Evolutionary conservation across 2,113 vertebrate species (phyloP), one percentile per base, ranked within the genome.

Genomic region (Sigmodon hispidus): DNA sequence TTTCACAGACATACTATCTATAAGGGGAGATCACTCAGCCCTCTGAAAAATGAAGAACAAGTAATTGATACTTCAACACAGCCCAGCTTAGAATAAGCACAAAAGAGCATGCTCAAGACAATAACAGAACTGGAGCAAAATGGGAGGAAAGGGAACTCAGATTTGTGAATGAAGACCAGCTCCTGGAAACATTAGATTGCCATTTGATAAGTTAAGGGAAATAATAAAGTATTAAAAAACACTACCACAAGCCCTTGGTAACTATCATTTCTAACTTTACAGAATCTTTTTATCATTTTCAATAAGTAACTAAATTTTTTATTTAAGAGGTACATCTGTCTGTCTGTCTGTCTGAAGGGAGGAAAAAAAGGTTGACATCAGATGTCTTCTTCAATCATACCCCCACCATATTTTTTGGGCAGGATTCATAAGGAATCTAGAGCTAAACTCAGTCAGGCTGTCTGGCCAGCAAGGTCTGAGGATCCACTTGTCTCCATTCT

Each of bases 201-300:
- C 6, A 50, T 65, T 75, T 81, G 80, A n/a, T 89, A 86, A 72
- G n/a, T 80, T 12, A 97, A 45, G 26, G 80, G 13, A n/a, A 97
- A 90, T 76, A 87, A 63, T n/a, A 96, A n/a, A 72, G n/a, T 89
- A 34, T 81, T 70, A 19, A 76, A 95, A 92, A 91, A 67, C 19
- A 45, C 40, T 45, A 52, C 67, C 26, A 86, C 9, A 50, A 55
- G 48, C 40, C 63, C 88, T 59, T 89, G n/a, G 31, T 94, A 92
- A 92, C 63, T 88, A 59, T 1, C 4, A 61, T 43, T 61, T 48
- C 26, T 59, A 93, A 89, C 61, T 31, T 77, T 76, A 70, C 3
- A 65, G 13, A 50, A 92, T 36, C 48, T 57, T 85, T 86, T 59
- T 69, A 31, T 77, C 69, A 73, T 48, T 89, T n/a, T 90, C 63